phyloP scores from a whole-genome alignment of 2,113 vertebrate genomes.

The Cephalopholis sonnerati region DNA sequence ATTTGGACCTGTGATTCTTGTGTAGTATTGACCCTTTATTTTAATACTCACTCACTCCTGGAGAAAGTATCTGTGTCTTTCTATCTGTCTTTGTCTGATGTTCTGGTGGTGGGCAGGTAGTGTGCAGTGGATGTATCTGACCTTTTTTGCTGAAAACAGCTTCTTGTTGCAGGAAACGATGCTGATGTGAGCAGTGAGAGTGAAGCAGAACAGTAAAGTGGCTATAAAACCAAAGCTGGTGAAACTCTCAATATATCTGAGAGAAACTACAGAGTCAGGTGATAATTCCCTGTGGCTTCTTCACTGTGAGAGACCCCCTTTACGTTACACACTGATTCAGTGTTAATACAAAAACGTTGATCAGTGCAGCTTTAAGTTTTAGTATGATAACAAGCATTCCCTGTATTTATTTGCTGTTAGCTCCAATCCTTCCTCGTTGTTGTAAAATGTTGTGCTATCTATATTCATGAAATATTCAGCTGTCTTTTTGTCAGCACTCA shows the following conservation, averaged over 20 bases:
- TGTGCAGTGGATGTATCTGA: neutral
- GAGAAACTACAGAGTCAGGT: neutral
- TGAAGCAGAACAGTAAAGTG: neutral
- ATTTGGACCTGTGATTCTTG: neutral
- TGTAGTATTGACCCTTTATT: neutral
- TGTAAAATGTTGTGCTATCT: neutral
- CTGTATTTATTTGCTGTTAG: neutral
- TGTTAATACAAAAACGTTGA: neutral
- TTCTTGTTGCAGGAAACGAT: neutral
- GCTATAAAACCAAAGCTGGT: neutral
- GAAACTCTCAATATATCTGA: neutral
- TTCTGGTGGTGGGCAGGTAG: neutral
- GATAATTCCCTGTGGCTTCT: neutral
- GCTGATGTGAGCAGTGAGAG: neutral
- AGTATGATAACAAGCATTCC: neutral
- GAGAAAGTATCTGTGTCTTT: neutral
- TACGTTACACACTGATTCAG: neutral
- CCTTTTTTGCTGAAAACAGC: neutral
- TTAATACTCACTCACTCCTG: neutral
- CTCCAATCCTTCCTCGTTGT: neutral
- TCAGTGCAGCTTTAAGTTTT: neutral
- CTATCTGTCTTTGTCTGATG: neutral
- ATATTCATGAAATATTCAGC: slow-evolving; percentile 3
- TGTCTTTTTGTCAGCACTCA: slow-evolving; percentile 29
- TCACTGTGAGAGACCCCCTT: neutral